Conservation (phyloP, 2,113 vertebrate species). For the Malurus melanocephalus region DNA sequence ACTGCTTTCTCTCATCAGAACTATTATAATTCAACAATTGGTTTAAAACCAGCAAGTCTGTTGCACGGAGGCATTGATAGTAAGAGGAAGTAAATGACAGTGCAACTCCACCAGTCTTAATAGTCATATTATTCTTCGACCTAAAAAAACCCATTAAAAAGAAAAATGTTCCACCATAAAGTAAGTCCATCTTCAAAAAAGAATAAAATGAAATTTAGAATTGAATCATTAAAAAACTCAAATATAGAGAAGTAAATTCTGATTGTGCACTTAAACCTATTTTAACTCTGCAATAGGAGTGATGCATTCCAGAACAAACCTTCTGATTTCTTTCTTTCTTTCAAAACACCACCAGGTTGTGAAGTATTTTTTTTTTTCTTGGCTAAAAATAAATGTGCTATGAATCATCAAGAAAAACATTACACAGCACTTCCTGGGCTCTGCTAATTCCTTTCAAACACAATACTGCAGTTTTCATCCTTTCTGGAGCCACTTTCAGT, state of each 20-base stretch:
- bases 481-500: not conserved
- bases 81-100: not conserved
- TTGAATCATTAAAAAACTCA: not conserved
- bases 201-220: not conserved
- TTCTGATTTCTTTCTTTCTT: not conserved
- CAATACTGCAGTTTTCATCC: not conserved
- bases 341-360: not conserved
- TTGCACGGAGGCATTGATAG: not conserved
- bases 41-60: not conserved
- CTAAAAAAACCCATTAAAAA: not conserved
- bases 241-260: not conserved
- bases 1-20: not conserved
- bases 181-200: not conserved
- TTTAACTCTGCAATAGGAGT: not conserved
- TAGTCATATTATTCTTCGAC: not conserved
- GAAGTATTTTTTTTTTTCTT: not conserved
- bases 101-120: not conserved
- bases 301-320: not conserved
- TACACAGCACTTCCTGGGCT: slow-evolving; percentile 1
- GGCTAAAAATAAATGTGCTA: not conserved
- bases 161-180: not conserved
- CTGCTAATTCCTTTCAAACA: not conserved
- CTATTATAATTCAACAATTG: not conserved
- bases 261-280: not conserved
- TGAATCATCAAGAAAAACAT: slow-evolving; percentile 29